Base-by-base conservation (phyloP, 2,113 vertebrate species). In the Meleagris gallopavo region DNA sequence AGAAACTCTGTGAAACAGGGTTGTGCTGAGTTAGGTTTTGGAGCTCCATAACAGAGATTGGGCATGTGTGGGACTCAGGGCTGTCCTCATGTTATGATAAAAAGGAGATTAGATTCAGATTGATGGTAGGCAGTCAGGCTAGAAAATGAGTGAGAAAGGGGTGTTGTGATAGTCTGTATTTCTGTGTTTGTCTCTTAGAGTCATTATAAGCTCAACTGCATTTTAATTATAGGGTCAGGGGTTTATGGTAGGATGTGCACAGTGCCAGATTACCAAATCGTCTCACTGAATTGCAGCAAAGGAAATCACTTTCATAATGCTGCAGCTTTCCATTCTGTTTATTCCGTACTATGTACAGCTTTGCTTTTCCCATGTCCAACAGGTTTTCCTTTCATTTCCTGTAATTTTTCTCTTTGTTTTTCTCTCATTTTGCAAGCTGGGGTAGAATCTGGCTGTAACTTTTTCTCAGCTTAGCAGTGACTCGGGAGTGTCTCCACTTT, bases 251-350 rank as follows among this genome's bases (percentile, higher is more conserved):
- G 72, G 43, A 62, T 50, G 40, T 30, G 30, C n/a, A 22, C 1
- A 4, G 43, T 75, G 22, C 46, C 65, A 77, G 7, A 34, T 88
- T 32, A 74, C 52, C 50, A 43, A 38, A 43, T 88, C 24, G 78
- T 61, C 52, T 67, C 55, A 22, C 19, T 73, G n/a, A 30, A 34
- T 65, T 79, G 46, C 36, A 2, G 2, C 48, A 36, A 20, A 84
- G 65, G 86, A 92, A 92, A 79, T 90, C 27, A 15, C 48, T 94
- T 93, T 30, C 30, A 24, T 65, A 43, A 72, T 75, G 70, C 57
- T 88, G 50, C 52, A 95, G 12, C 14, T 94, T 93, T 86, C 36
- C 34, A 20, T 83, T 91, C 21, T 67, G 25, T 91, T 88, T 83
- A 75, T 81, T 86, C 61, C 20, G 34, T 83, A 7, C 62, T 77